These are phyloP conservation scores for Eucera pruinosa DNA, from an alignment of 2,888 invertebrate genomes.

Conservation along the genomic window DNA sequence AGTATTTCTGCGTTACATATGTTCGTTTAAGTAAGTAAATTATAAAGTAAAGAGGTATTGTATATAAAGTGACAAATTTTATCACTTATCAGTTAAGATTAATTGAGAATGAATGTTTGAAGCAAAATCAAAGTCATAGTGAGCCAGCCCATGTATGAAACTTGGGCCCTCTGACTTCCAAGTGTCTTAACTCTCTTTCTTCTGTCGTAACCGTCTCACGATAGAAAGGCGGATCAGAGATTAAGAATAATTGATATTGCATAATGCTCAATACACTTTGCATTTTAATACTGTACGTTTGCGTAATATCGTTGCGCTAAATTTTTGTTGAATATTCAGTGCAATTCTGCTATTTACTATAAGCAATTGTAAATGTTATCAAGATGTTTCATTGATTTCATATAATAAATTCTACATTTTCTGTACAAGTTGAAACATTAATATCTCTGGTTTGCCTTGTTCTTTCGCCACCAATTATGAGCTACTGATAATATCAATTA, in stretches of 20 bases:
- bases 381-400: constrained; percentile 36
- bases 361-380: constrained; percentile 36
- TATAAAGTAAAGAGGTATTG: constrained; percentile 74
- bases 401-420: constrained; percentile 45
- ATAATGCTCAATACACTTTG: constrained; percentile 59
- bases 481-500: constrained; percentile 79
- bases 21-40: constrained; percentile 77
- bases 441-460: constrained; percentile 77
- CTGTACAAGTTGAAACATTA: constrained; percentile 49
- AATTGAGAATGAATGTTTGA: constrained; percentile 75
- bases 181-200: constrained; percentile 80
- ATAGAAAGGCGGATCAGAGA: constrained; percentile 75
- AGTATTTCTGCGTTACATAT: constrained; percentile 74
- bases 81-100: constrained; percentile 71
- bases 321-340: constrained; percentile 40
- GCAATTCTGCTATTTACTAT: constrained; percentile 30
- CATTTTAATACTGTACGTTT: constrained; percentile 52
- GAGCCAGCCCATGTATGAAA: constrained; percentile 74
- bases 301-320: constrained; percentile 33
- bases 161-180: constrained; percentile 80
- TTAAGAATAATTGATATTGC: constrained; percentile 63
- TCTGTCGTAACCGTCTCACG: constrained; percentile 78
- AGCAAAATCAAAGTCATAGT: constrained; percentile 77
- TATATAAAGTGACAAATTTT: constrained; percentile 74
- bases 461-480: constrained; percentile 76